These are phyloP conservation scores for Pogonomyrmex barbatus DNA, from an alignment of 1,140 invertebrate genomes.

Conservation along the genomic window DNA sequence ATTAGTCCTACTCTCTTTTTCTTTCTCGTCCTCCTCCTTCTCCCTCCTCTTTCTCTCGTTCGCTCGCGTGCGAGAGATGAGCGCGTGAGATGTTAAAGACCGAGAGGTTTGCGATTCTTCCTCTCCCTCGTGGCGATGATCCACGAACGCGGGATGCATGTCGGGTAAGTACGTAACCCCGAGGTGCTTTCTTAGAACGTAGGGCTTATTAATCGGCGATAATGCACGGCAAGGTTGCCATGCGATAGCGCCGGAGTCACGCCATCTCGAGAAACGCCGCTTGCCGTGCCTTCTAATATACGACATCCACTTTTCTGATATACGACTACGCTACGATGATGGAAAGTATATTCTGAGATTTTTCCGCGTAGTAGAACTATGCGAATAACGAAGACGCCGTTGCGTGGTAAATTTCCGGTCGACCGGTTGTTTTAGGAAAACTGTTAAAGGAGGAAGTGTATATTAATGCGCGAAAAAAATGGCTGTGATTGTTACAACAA, in stretches of 20 bases:
- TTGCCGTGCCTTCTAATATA: slow-evolving; percentile 50
- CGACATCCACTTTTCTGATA: slow-evolving; percentile 59
- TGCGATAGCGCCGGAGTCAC: slow-evolving; percentile 67
- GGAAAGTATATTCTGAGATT: slow-evolving; percentile 49
- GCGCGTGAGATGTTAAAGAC: slow-evolving; percentile 27
- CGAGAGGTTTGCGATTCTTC: neutral
- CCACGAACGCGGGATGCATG: slow-evolving; percentile 68
- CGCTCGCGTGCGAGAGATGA: neutral
- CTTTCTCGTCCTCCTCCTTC: neutral
- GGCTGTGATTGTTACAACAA: too few relatives aligned
- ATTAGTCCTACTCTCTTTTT: neutral
- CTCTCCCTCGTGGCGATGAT: slow-evolving; percentile 60
- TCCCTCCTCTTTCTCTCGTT: neutral
- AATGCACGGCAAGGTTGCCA: slow-evolving; percentile 72
- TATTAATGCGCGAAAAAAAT: neutral
- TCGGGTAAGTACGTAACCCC: slow-evolving; percentile 69
- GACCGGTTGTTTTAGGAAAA: slow-evolving; percentile 18
- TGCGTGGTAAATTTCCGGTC: slow-evolving; percentile 32
- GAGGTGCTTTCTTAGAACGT: slow-evolving; percentile 74
- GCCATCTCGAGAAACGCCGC: slow-evolving; percentile 63
- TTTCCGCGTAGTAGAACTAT: slow-evolving; percentile 14
- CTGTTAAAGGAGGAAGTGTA: neutral
- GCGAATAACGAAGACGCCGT: slow-evolving; percentile 7
- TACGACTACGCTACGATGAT: slow-evolving; percentile 38
- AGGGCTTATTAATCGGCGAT: slow-evolving; percentile 73